phyloP scores from a whole-genome alignment of 2,113 vertebrate species.

The Murina feae region DNA sequence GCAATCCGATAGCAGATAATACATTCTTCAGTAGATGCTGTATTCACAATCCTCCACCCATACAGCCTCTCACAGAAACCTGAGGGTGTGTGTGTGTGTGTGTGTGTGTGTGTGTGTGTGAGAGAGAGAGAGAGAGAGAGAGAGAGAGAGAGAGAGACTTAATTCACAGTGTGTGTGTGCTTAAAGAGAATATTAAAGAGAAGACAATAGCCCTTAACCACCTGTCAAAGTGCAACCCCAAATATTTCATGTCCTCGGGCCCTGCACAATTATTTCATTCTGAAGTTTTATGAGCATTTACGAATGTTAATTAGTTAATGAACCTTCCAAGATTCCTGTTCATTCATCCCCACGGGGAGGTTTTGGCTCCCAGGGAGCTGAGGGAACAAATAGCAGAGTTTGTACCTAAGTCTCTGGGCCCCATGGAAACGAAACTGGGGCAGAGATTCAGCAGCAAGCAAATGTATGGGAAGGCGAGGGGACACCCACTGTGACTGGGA shows the following conservation, averaged over 20 bases:
- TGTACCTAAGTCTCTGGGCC: not conserved
- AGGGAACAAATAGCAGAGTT: not conserved
- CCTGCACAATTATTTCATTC: not conserved
- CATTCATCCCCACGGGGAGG: conserved; percentile 32
- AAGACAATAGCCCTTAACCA: conserved; percentile 5
- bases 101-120: not conserved
- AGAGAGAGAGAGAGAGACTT: not conserved
- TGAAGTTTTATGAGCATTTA: conserved; percentile 43
- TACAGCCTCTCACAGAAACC: not conserved
- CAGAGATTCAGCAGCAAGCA: not conserved
- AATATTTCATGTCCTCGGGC: conserved; percentile 5
- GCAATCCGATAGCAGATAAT: not conserved
- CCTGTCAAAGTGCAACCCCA: conserved; percentile 18
- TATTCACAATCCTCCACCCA: not conserved
- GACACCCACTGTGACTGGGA: not conserved
- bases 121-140: not conserved
- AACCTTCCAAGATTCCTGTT: conserved; percentile 9
- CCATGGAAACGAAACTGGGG: conserved; percentile 24
- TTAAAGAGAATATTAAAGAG: not conserved
- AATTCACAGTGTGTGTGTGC: not conserved
- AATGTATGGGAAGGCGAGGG: not conserved
- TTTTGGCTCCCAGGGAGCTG: not conserved
- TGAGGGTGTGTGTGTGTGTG: not conserved
- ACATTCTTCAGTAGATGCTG: not conserved
- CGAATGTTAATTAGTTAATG: conserved; percentile 56